A percentile compares a stretch with the other conserved stretches of the same genome.
Evolutionary conservation across 2,113 vertebrate genomes (phyloP).

Genomic region (Vulpes lagopus): DNA sequence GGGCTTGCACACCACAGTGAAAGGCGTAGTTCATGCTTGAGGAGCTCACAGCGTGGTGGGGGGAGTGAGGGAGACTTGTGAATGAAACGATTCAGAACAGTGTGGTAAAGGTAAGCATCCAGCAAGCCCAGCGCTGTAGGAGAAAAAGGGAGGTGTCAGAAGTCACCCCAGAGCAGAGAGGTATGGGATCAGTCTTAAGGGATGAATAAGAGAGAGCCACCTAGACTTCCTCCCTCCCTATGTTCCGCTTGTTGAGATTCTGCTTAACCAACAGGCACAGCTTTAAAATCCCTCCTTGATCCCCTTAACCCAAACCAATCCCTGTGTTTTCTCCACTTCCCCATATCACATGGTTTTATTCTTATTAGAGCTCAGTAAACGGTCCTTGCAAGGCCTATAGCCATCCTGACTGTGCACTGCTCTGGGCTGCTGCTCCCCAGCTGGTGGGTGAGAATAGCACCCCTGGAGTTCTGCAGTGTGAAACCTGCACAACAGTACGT

Average conservation of each 20-base stretch:
- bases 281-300: background rate
- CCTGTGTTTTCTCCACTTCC: background rate
- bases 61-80: background rate
- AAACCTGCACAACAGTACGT: background rate
- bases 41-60: background rate
- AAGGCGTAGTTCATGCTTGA: background rate
- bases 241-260: background rate
- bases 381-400: background rate
- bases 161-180: background rate
- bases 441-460: background rate
- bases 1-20: background rate
- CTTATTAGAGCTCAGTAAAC: background rate
- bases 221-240: background rate
- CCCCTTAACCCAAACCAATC: background rate
- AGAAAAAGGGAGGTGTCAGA: too few relatives aligned
- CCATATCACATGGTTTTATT: background rate
- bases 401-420: background rate
- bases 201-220: background rate
- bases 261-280: background rate
- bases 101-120: background rate
- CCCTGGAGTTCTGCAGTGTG: background rate
- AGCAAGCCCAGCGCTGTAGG: fast-evolving
- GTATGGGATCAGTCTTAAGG: background rate
- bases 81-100: background rate
- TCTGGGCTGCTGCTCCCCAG: background rate